Base-by-base conservation (phyloP, 2,888 invertebrate species). In the Aplocera efformata region DNA sequence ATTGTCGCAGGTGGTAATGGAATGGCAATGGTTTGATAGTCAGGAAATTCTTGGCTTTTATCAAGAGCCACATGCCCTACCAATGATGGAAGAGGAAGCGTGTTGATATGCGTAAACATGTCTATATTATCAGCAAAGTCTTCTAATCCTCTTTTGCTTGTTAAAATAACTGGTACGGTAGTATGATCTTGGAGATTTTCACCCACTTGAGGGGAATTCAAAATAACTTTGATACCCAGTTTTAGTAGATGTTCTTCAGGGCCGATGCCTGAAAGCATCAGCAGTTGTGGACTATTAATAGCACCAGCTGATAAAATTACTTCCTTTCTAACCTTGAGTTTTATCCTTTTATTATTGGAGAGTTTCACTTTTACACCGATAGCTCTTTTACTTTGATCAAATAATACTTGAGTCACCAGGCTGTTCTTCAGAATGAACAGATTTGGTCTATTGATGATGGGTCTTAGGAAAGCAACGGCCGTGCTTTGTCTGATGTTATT, bases 401-500 rank as follows among this genome's bases (percentile, higher is more conserved):
- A 79, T 1, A 83, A 48, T n/a, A 90, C 59, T 39, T 72, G 68
- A 1, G 72, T 80, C 3, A 77, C 90, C 10, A 74, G 60, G 1
- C 84, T 75, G 48, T 83, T 54, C 13, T 85, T 88, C 6, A 73
- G 56, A 1, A 75, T 58, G 13, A 61, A 56, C 3, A 75, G 46
- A 43, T 72, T 72, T 1, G 29, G 22, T 13, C 67, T 47, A 4
- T 58, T 29, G 36, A 53, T 63, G 3, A 48, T 40, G 40, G 78
- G 91, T 28, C 79, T 79, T 7, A 94, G 68, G 58, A 91, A 94
- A 0, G 91, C 93, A 71, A 92, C 93, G 3, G 93, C 92, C 1
- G 93, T 90, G 60, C 93, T 93, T 61, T 93, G 93, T 1, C 94
- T 79, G 1, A 92, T 67, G 0, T 94, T 94, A 36, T 93, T 78